Base-by-base conservation (phyloP, 2,888 invertebrate genomes). In the Campopleginae sp. region DNA sequence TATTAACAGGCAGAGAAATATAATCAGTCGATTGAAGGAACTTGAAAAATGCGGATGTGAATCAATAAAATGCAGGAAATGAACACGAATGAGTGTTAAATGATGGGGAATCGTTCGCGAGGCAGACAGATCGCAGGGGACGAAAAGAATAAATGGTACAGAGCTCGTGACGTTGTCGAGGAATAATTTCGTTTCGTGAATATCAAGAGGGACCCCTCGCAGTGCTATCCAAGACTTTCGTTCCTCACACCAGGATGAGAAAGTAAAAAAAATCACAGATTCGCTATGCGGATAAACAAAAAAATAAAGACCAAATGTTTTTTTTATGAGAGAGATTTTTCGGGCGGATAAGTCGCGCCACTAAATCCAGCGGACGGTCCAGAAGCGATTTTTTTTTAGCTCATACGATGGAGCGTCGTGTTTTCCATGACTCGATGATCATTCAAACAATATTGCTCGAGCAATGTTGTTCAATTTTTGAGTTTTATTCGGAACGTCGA, bases 141-240 rank as follows among this genome's bases (percentile, higher is more conserved):
- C 38, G 17, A n/a, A 23, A 33, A 27, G 46, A 48, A 77, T 1
- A 31, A 65, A 38, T 46, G 14, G 68, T 85, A 87, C 84, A 87
- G 87, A 86, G 86, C 81, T 81, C 86, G 76, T 87, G 85, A 80
- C 82, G 86, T 85, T 80, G 81, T 83, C 89, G 85, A 85, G 74
- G 88, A 90, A 90, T 89, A 88, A 90, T 90, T 88, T 89, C 83
- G 86, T 80, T 75, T 65, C 27, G 75, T 86, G 91, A 90, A 91
- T 91, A 91, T 90, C 86, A 90, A 91, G 80, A 68, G 72, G 79
- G 31, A 19, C 42, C 68, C 44, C 79, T 42, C 66, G 61, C 78
- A 65, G 61, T 78, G 58, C 27, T 65, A 44, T 54, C 74, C 68
- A 77, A 48, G 78, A 83, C 81, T 72, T 44, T 74, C 68, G 76